Base-by-base conservation (phyloP, 2,797 vertebrate species). In the Hippoglossus hippoglossus region DNA sequence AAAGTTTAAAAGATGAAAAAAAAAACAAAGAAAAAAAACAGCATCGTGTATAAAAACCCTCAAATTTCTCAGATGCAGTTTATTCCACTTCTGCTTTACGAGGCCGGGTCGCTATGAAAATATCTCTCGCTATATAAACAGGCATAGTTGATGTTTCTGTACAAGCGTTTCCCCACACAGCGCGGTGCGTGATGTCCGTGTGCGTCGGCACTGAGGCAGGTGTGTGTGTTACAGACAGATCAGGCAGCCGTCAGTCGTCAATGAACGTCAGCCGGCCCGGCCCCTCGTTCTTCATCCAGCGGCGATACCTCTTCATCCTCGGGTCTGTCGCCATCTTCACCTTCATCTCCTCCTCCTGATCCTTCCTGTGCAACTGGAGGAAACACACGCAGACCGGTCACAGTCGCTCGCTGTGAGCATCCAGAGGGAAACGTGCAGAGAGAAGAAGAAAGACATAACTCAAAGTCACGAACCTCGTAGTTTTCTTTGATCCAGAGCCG, bases 221-320 rank as follows among this genome's bases (percentile, higher is more conserved):
- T 68, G 68, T 65, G 21, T 46, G 44, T 46, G 44, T 3, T 2
- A 1, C 16, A 49, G 60, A 47, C 2, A 4, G 25, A 21, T 15
- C 28, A 2, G 2, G 9, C 0, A 3, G 21, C 49, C 39, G 16
- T 98, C 86, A 99, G 67, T 99, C 98, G 31, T 99, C 98, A 15
- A 93, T 89, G 80, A 99, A 99, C 0, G 96, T 98, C 47, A 99
- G 80, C 61, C 98, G 94, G 5, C 97, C 96, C 0, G 98, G 98
- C 1, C 98, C 97, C 89, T 99, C 98, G 25, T 96, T 98, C 87
- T 93, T 98, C 97, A 99, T 98, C 98, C 98, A 99, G 19, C 98
- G 93, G 9, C 98, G 93, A 39, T 99, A 99, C 54, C 97, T 92
- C 88, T 99, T 99, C 97, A 97, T 99, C 61, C 97, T 93, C 0